Evolutionary conservation across 1,140 invertebrate genomes (phyloP).

Genomic region (Drosophila eugracilis): DNA sequence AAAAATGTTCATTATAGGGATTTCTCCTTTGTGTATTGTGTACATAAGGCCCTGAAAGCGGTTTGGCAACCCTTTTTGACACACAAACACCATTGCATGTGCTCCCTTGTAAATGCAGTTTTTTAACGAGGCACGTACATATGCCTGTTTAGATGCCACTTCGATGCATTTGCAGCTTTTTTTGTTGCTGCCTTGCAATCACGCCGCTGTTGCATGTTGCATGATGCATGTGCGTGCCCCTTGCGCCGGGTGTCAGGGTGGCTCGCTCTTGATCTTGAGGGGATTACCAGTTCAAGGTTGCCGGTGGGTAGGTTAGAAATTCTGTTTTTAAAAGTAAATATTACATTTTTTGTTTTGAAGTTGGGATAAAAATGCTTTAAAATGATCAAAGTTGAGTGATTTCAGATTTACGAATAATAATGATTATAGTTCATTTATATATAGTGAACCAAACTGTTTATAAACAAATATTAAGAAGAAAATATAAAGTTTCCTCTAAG

Average conservation of each 20-base stretch:
- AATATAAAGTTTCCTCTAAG: too few species aligned
- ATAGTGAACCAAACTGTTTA: too few species aligned
- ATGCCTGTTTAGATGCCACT: conserved; percentile 38
- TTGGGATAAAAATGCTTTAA: too few species aligned
- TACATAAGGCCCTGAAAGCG: conserved; percentile 44
- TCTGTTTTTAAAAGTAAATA: too few species aligned
- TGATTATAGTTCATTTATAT: too few species aligned
- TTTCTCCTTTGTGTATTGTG: conserved; percentile 39
- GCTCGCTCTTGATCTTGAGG: conserved; percentile 10
- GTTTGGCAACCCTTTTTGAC: conserved; percentile 81
- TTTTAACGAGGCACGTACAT: conserved; percentile 38
- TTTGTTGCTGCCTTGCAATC: conserved; percentile 69
- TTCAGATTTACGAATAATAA: too few species aligned
- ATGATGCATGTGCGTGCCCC: conserved; percentile 49
- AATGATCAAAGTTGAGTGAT: too few species aligned
- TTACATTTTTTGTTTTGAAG: too few species aligned
- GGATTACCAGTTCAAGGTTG: background rate
- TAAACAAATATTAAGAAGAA: too few species aligned
- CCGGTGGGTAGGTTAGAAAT: background rate
- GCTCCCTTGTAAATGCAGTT: conserved; percentile 33
- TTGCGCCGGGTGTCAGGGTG: conserved; percentile 38
- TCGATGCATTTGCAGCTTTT: conserved; percentile 46
- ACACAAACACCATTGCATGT: conserved; percentile 72
- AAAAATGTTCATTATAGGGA: conserved; percentile 63
- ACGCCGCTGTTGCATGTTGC: conserved; percentile 71